These are phyloP conservation scores for Emydoidea blandingii DNA, from an alignment of 2,797 vertebrate species.

Conservation along the genomic window DNA sequence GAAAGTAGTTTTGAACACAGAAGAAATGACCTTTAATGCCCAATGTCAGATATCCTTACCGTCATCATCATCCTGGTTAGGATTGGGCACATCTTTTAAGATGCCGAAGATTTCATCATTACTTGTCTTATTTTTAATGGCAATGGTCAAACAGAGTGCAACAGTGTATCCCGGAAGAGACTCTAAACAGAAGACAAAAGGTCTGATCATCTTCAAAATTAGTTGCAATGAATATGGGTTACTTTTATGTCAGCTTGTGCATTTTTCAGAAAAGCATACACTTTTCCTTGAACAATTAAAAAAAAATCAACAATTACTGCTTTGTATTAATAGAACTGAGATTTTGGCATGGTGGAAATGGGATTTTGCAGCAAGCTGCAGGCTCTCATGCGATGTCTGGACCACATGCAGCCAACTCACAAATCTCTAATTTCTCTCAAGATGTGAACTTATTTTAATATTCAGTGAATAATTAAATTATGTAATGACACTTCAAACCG, in stretches of 20 bases:
- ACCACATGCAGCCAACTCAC: background rate
- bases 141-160: constrained; percentile 88
- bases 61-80: constrained; percentile 97
- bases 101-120: constrained; percentile 94
- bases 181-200: constrained; percentile 77
- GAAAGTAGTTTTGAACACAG: background rate
- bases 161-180: constrained; percentile 92
- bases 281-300: background rate
- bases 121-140: constrained; percentile 95
- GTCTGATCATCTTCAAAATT: background rate
- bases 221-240: background rate
- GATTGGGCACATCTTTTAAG: constrained; percentile 96
- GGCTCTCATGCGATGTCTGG: background rate
- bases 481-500: background rate
- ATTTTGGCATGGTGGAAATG: background rate
- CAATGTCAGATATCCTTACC: constrained; percentile 77
- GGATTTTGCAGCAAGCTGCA: background rate
- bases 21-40: background rate
- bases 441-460: background rate
- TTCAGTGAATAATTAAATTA: background rate
- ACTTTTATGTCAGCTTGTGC: background rate
- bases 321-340: background rate
- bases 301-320: background rate
- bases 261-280: background rate
- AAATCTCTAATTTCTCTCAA: background rate